Percentiles rank a stretch among this genome's conserved stretches.
phyloP scores from a whole-genome alignment of 2,888 invertebrate species.

The Hydropsyche betteni region DNA sequence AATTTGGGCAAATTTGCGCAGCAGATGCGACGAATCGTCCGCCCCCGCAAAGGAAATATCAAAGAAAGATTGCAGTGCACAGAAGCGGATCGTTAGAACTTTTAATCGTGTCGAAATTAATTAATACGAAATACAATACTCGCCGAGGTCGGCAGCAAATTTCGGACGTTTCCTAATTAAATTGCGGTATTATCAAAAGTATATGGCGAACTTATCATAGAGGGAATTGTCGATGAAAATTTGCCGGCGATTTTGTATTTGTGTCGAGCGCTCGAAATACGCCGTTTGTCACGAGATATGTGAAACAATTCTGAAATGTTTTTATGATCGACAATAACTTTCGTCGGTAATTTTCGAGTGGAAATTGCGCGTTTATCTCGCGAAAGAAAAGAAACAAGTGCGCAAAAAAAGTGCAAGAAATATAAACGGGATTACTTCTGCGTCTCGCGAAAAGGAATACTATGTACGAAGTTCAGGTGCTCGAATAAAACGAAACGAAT shows the following conservation, averaged over 20 bases:
- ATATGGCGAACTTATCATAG: not conserved
- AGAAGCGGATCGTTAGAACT: too few relatives aligned
- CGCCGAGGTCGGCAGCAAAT: not conserved
- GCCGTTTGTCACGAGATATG: not conserved
- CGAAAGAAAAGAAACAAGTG: too few relatives aligned
- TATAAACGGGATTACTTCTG: too few relatives aligned
- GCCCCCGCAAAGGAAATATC: too few relatives aligned
- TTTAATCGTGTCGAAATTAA: slow-evolving; percentile 19
- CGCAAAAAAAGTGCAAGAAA: too few relatives aligned
- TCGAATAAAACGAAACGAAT: too few relatives aligned
- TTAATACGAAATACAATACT: slow-evolving; percentile 15
- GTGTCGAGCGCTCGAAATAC: not conserved
- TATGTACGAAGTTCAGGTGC: too few relatives aligned
- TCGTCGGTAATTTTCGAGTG: not conserved
- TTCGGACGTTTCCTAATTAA: not conserved
- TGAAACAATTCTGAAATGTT: not conserved
- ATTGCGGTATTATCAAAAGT: slow-evolving; percentile 4
- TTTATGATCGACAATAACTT: not conserved
- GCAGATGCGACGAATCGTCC: too few relatives aligned
- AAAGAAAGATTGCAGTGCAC: too few relatives aligned
- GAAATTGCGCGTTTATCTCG: not conserved
- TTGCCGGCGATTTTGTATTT: not conserved
- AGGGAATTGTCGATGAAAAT: not conserved
- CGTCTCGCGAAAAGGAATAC: too few relatives aligned
- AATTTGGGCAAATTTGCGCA: too few relatives aligned